A percentile compares a stretch with the other conserved stretches of the same genome.
Conservation (phyloP, 2,888 invertebrate species). For the Limnephilus rhombicus region DNA sequence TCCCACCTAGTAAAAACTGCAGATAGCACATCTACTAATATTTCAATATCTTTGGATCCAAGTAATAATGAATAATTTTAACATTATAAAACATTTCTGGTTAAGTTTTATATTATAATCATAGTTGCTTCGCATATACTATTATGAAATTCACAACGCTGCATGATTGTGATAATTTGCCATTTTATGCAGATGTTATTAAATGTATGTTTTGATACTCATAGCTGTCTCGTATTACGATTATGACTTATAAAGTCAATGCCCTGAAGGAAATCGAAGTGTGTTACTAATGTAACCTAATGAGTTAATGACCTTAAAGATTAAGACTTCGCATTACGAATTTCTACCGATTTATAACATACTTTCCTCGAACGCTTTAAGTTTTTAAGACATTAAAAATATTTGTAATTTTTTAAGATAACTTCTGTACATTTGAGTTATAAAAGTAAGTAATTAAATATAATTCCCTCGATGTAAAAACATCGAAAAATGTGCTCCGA, state of each 20-base stretch:
- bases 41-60: no score
- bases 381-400: no score
- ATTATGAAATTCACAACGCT: background rate
- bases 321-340: background rate
- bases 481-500: no score
- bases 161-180: background rate
- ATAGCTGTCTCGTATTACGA: background rate
- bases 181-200: background rate
- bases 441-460: no score
- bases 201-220: background rate
- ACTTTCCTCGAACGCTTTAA: no score
- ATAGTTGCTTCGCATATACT: background rate
- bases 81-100: background rate
- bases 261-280: background rate
- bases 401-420: no score
- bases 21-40: no score
- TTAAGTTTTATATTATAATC: background rate
- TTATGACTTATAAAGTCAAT: background rate
- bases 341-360: no score
- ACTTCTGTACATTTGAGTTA: no score
- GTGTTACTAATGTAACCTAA: background rate
- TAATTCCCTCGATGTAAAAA: no score
- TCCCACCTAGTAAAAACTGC: no score
- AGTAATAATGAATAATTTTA: no score
- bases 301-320: background rate